phyloP scores from a whole-genome alignment of 1,140 invertebrate species.

The Calliphora vicina region DNA sequence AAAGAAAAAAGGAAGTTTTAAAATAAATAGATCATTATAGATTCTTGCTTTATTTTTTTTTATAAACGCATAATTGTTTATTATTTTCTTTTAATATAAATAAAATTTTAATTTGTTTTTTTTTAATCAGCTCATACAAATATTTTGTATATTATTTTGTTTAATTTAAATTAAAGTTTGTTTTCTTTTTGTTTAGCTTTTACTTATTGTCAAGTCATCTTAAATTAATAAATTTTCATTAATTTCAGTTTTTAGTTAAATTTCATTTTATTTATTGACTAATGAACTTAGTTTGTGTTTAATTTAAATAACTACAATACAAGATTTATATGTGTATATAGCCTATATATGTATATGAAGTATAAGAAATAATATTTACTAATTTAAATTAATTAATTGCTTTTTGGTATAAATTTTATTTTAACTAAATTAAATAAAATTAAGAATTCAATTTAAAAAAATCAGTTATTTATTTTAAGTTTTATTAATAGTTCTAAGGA shows the following conservation, averaged over 20 bases:
- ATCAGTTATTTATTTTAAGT: too few species aligned
- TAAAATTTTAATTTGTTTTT: neutral
- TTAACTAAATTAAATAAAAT: neutral
- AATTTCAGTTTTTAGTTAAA: neutral
- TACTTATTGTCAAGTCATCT: slow-evolving; percentile 7
- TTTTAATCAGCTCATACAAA: too few species aligned
- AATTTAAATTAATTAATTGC: neutral
- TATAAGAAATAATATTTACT: neutral
- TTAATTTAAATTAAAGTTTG: neutral
- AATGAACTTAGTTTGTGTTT: neutral
- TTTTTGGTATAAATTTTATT: slow-evolving; percentile 7
- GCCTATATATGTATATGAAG: too few species aligned
- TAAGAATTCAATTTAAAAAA: neutral
- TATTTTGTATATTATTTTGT: too few species aligned
- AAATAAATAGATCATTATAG: too few species aligned
- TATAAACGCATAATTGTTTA: neutral
- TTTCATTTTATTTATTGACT: neutral
- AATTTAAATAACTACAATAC: neutral
- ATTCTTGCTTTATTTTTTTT: too few species aligned
- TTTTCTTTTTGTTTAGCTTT: neutral
- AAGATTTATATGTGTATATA: neutral
- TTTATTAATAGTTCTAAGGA: too few species aligned
- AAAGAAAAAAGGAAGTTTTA: too few species aligned
- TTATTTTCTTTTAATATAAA: neutral
- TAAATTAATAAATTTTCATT: neutral